These are phyloP conservation scores for Probaryconus sp. DNA, from an alignment of 1,140 invertebrate species.

Conservation along the genomic window DNA sequence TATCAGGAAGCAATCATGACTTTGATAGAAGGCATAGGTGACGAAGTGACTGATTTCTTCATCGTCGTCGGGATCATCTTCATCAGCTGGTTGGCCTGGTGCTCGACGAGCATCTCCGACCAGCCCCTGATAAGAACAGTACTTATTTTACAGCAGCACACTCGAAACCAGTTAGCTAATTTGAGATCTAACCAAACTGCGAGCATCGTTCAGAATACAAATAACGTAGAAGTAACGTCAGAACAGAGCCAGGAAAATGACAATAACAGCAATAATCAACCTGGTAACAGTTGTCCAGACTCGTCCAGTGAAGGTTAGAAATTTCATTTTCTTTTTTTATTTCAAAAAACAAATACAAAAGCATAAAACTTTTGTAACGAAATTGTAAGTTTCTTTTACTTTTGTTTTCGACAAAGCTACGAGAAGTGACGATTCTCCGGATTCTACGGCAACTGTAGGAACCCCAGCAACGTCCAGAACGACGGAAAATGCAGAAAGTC, in stretches of 20 bases:
- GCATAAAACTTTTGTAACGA: too few species aligned
- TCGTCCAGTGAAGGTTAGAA: conserved; percentile 56
- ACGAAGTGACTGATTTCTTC: conserved; percentile 88
- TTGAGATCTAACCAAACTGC: conserved; percentile 62
- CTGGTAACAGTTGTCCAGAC: conserved; percentile 64
- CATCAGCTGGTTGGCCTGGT: conserved; percentile 84
- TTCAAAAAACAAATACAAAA: neutral
- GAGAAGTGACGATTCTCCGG: conserved; percentile 22
- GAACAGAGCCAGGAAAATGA: conserved; percentile 63
- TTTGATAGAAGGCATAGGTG: conserved; percentile 88
- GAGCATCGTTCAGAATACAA: conserved; percentile 21
- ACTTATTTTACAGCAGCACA: conserved; percentile 76
- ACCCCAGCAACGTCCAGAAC: conserved; percentile 43
- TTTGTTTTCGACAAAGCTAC: conserved; percentile 12
- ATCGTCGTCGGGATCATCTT: conserved; percentile 81
- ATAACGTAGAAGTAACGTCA: conserved; percentile 61
- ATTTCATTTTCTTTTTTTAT: conserved; percentile 1
- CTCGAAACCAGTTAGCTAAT: conserved; percentile 67
- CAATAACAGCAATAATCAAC: conserved; percentile 48
- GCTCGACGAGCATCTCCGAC: conserved; percentile 81
- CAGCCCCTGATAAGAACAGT: conserved; percentile 78
- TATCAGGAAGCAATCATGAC: conserved; percentile 82
- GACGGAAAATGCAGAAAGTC: conserved; percentile 6
- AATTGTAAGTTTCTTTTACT: neutral
- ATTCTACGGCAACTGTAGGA: conserved; percentile 22